These are phyloP conservation scores for Odocoileus hemionus DNA, from an alignment of 2,113 vertebrate genomes.

Conservation along the genomic window DNA sequence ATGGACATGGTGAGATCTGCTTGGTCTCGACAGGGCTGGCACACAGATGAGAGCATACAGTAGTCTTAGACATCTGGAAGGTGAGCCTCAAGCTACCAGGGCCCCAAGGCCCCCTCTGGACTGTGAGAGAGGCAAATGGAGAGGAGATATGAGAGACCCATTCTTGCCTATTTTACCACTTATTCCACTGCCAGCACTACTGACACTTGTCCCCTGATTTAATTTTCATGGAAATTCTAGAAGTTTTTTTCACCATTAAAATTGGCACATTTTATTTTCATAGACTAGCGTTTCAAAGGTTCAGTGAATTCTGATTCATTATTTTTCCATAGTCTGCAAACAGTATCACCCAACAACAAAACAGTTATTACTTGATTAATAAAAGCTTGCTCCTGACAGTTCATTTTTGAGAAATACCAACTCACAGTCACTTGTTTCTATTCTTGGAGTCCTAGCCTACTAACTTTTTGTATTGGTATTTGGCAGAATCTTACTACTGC, in stretches of 20 bases:
- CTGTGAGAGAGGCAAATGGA: neutral
- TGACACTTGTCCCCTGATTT: neutral
- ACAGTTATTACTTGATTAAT: neutral
- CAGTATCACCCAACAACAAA: neutral
- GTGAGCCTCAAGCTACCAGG: too few relatives aligned
- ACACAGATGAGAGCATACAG: neutral
- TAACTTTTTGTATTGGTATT: slow-evolving; percentile 12
- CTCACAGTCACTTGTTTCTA: neutral
- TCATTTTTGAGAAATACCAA: slow-evolving; percentile 23
- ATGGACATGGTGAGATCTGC: neutral
- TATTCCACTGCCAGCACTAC: neutral
- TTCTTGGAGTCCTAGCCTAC: neutral
- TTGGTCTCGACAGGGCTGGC: neutral
- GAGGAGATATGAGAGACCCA: neutral
- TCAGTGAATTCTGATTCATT: neutral
- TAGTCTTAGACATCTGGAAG: neutral
- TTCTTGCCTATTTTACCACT: neutral
- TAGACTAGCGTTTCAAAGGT: neutral
- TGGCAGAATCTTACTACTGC: neutral
- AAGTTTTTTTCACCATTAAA: neutral
- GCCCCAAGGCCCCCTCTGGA: neutral
- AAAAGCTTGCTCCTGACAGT: neutral
- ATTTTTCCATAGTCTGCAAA: neutral
- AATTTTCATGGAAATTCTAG: neutral
- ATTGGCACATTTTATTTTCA: neutral